phyloP scores from a whole-genome alignment of 2,888 invertebrate genomes.

The Neoascia interrupta region DNA sequence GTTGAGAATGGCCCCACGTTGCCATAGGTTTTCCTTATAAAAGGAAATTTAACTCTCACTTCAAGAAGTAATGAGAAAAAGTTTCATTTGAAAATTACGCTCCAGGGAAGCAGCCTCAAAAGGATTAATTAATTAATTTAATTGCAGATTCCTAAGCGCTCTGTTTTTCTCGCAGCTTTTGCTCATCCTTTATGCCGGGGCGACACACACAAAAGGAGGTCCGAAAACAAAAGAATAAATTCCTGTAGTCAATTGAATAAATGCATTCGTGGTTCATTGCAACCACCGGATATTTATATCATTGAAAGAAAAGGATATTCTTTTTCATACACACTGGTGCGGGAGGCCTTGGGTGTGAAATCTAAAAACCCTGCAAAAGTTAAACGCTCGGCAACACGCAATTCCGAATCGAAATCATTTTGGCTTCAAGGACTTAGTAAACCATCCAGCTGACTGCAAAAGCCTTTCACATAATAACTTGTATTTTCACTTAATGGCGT shows the following conservation, averaged over 20 bases:
- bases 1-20: no score
- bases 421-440: not conserved
- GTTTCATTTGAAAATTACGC: no score
- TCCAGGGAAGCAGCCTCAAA: constrained; percentile 33
- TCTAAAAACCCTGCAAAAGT: no score
- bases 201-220: not conserved
- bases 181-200: not conserved
- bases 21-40: no score
- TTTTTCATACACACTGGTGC: not conserved
- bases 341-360: no score
- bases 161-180: not conserved
- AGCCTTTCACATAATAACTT: constrained; percentile 60
- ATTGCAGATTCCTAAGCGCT: constrained; percentile 48
- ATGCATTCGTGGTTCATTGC: constrained; percentile 45
- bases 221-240: not conserved
- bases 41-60: no score
- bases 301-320: constrained; percentile 27
- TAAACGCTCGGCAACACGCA: constrained; percentile 58
- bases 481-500: constrained; percentile 67
- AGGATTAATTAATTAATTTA: constrained; percentile 61
- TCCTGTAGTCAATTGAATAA: constrained; percentile 32
- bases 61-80: no score
- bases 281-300: constrained; percentile 30
- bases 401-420: constrained; percentile 34
- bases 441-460: constrained; percentile 8